Percentiles rank a stretch among this genome's conserved stretches.
phyloP scores from a whole-genome alignment of 2,888 invertebrate species.

The Lasioglossum figueresi region DNA sequence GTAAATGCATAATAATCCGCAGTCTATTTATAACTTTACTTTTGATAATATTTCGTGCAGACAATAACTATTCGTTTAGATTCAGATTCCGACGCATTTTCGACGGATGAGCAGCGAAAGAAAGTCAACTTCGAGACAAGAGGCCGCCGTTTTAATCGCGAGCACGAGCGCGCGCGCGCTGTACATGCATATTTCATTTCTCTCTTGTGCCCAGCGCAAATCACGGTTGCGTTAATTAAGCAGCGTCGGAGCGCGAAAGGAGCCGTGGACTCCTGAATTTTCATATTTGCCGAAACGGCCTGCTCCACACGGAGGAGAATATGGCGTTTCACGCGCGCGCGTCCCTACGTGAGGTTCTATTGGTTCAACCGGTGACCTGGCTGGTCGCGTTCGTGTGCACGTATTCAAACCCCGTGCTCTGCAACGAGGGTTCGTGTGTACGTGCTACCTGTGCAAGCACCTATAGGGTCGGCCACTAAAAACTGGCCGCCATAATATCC shows the following conservation, averaged over 20 bases:
- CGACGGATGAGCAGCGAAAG: background rate
- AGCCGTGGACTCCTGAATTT: constrained; percentile 25
- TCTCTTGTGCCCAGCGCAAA: constrained; percentile 13
- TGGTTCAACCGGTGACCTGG: constrained; percentile 7
- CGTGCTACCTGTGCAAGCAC: constrained; percentile 13
- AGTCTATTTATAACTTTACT: no score
- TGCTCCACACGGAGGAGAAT: background rate
- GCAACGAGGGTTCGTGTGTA: background rate
- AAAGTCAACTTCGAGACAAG: background rate
- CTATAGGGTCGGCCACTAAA: background rate
- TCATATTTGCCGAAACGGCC: constrained; percentile 36
- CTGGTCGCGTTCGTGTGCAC: constrained; percentile 18
- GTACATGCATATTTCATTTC: constrained; percentile 35
- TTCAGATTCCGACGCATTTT: background rate
- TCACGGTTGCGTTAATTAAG: constrained; percentile 57
- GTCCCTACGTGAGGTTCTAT: constrained; percentile 7
- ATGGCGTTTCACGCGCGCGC: background rate
- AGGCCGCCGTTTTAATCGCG: constrained; percentile 7
- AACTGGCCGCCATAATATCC: background rate
- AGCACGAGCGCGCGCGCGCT: background rate
- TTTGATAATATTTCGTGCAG: no score
- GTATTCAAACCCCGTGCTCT: constrained; percentile 11
- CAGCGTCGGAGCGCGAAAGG: constrained; percentile 27
- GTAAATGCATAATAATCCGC: no score
- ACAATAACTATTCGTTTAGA: no score